Base-by-base conservation (phyloP, 1,140 invertebrate species). In the Colletes gigas region DNA sequence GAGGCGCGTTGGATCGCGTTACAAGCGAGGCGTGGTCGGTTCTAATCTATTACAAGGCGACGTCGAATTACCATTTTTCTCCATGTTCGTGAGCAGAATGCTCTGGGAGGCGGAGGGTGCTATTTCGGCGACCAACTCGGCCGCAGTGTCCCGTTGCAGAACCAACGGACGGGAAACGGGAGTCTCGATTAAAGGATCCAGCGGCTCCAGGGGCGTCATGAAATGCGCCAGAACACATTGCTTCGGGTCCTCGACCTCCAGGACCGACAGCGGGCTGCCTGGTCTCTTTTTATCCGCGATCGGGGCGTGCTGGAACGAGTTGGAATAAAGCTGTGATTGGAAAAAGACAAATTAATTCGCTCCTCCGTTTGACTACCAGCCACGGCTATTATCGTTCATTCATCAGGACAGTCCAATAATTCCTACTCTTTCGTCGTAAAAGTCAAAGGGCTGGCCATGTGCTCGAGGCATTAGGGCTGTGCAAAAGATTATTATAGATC, bases 181-280 rank as follows among this genome's bases (percentile, higher is more conserved):
- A 15, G 97, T 97, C 91, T 98, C 97, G 83, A 97, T 92, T 19
- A 97, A 94, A 9, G 97, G 97, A 92, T 97, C 96, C 83, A 97
- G 95, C 3, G 97, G 94, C 89, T 97, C 97, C 86, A 98, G 88
- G 1, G 96, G 96, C 81, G 97, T 97, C 97, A 98, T 98, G 80
- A 98, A 94, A 91, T 98, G 97, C 63, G 97, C 96, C 79, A 98
- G 93, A 81, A 98, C 96, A 91, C 97, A 97, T 73, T 98, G 93
- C 89, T 98, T 98, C 0, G 97, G 97, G 92, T 98, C 97, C 57
- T 97, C 97, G 8, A 98, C 96, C 94, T 98, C 97, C 15, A 97
- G 93, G 15, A 97, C 95, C 82, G 96, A 97, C 47, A 97, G 91
- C 9, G 95, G 95, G 89, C 95, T 96, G 80, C 94, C 95, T 17